Evolutionary conservation across 2,113 vertebrate genomes (phyloP).

Genomic region (Phodopus roborovskii): DNA sequence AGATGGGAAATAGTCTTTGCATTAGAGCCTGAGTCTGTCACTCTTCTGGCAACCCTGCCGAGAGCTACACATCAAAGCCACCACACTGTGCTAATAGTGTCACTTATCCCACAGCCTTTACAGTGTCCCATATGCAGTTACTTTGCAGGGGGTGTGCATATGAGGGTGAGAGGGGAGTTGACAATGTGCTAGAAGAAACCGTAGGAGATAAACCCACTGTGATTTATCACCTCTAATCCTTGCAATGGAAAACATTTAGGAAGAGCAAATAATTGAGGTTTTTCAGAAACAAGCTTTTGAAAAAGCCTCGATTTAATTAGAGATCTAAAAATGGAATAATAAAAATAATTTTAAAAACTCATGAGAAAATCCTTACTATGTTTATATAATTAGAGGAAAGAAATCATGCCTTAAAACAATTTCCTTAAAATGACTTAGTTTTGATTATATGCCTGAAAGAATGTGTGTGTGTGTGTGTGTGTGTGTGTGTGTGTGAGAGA

Average conservation of each 20-base stretch:
- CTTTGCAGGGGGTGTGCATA: slow-evolving; percentile 62
- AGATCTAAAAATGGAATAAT: slow-evolving; percentile 65
- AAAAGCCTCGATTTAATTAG: slow-evolving; percentile 66
- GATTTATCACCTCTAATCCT: slow-evolving; percentile 81
- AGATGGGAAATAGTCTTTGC: slow-evolving; percentile 80
- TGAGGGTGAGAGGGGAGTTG: slow-evolving; percentile 72
- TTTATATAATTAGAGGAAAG: slow-evolving; percentile 56
- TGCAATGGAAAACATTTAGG: slow-evolving; percentile 70
- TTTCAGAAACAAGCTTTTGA: slow-evolving; percentile 71
- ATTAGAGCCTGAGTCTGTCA: slow-evolving; percentile 79
- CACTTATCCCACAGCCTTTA: slow-evolving; percentile 81
- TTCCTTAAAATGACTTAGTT: slow-evolving; percentile 44
- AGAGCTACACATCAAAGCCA: slow-evolving; percentile 80
- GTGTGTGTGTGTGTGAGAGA: background rate
- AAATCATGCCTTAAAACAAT: slow-evolving; percentile 50
- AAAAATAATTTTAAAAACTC: slow-evolving; percentile 60
- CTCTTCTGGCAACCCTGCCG: slow-evolving; percentile 82
- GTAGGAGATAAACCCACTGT: slow-evolving; percentile 73
- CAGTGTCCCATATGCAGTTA: slow-evolving; percentile 71
- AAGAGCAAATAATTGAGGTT: slow-evolving; percentile 67
- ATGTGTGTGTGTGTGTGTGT: background rate
- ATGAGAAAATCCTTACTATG: slow-evolving; percentile 56
- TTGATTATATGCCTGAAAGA: slow-evolving; percentile 55
- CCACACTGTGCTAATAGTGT: slow-evolving; percentile 82
- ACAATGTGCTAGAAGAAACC: slow-evolving; percentile 79